Percentiles rank a stretch among this genome's conserved stretches.
phyloP scores from a whole-genome alignment of 1,140 invertebrate genomes.

The Drosophila tropicalis region DNA sequence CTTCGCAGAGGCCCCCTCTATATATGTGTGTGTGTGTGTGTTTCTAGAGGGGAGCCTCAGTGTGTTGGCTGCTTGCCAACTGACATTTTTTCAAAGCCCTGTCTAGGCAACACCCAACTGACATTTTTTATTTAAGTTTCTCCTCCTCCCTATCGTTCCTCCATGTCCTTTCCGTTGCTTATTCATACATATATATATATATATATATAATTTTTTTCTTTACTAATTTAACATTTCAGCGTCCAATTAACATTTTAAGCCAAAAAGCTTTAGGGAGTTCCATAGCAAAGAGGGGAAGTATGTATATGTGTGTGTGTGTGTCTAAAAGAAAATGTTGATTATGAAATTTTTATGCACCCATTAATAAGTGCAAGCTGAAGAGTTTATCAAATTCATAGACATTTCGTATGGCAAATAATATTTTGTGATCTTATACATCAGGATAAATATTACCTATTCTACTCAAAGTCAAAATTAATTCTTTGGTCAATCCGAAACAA shows the following conservation, averaged over 20 bases:
- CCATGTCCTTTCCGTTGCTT: slow-evolving; percentile 1
- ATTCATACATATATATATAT: not conserved
- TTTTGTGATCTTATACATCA: too few relatives aligned
- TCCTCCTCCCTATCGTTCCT: not conserved
- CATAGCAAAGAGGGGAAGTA: not conserved
- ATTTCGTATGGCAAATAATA: not conserved
- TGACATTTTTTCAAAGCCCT: slow-evolving; percentile 50
- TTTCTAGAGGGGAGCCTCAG: not conserved
- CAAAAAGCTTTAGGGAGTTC: slow-evolving; percentile 51
- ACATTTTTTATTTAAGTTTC: slow-evolving; percentile 29
- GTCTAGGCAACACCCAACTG: slow-evolving; percentile 37
- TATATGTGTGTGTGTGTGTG: not conserved
- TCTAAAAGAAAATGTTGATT: slow-evolving; percentile 55
- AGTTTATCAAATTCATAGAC: not conserved
- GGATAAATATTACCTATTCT: too few relatives aligned
- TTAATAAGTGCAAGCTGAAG: not conserved
- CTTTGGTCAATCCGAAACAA: too few relatives aligned
- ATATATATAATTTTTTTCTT: slow-evolving; percentile 32
- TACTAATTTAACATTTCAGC: slow-evolving; percentile 72
- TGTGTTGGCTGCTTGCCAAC: slow-evolving; percentile 56
- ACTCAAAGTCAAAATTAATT: too few relatives aligned
- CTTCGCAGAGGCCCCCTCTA: not conserved
- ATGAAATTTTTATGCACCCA: slow-evolving; percentile 53
- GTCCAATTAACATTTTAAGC: slow-evolving; percentile 74
- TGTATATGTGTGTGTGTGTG: slow-evolving; percentile 20